Percentiles rank a stretch among this genome's conserved stretches.
These are phyloP conservation scores for Euwallacea similis DNA, from an alignment of 1,140 invertebrate genomes.

Conservation along the genomic window DNA sequence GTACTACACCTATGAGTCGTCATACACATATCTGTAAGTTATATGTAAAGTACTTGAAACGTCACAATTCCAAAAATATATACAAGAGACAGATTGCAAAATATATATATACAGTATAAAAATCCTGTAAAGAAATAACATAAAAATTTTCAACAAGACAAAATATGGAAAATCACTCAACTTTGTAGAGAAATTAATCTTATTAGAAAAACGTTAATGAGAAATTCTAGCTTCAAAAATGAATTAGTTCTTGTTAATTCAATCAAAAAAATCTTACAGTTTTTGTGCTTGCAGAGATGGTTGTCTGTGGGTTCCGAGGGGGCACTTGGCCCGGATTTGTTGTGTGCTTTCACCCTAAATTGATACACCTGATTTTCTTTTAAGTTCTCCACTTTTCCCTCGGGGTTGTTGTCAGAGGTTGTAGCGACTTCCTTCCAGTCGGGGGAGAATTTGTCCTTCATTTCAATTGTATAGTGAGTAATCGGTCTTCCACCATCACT, in stretches of 20 bases:
- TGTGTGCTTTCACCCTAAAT: slow-evolving; percentile 88
- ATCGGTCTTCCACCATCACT: slow-evolving; percentile 95
- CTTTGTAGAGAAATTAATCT: neutral
- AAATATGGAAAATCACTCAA: slow-evolving; percentile 19
- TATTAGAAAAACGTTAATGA: slow-evolving; percentile 9
- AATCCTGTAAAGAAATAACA: slow-evolving; percentile 28
- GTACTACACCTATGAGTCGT: slow-evolving; percentile 13
- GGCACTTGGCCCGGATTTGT: slow-evolving; percentile 84
- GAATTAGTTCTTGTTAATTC: slow-evolving; percentile 36
- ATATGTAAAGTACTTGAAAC: slow-evolving; percentile 37
- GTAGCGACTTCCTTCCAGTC: slow-evolving; percentile 88
- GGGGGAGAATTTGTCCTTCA: slow-evolving; percentile 90
- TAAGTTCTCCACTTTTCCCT: slow-evolving; percentile 80
- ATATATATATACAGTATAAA: slow-evolving; percentile 20
- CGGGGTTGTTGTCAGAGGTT: slow-evolving; percentile 74
- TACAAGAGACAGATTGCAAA: slow-evolving; percentile 10
- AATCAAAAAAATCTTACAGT: slow-evolving; percentile 70
- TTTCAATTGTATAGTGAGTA: slow-evolving; percentile 91
- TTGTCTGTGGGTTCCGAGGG: slow-evolving; percentile 91
- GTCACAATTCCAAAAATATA: slow-evolving; percentile 44
- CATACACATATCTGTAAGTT: slow-evolving; percentile 39
- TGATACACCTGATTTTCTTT: slow-evolving; percentile 94
- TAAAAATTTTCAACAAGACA: slow-evolving; percentile 22
- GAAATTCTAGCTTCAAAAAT: slow-evolving; percentile 20
- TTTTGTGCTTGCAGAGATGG: slow-evolving; percentile 90